Percentiles rank a stretch among this genome's conserved stretches.
Conservation (phyloP, 2,888 invertebrate species). For the Rambutsinella grinnellia region DNA sequence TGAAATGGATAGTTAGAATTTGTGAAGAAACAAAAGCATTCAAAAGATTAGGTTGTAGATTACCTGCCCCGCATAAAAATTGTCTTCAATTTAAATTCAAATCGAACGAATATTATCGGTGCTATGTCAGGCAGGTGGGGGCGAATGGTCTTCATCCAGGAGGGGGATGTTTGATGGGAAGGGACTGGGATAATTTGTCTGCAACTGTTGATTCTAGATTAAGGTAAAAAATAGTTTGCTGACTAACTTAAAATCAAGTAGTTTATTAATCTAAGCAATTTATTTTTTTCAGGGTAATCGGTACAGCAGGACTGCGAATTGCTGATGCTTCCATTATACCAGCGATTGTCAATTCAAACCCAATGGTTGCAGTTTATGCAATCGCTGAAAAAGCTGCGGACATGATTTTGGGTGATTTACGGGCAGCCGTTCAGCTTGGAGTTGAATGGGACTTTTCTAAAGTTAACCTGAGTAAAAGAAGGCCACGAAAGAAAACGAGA, state of each 20-base stretch:
- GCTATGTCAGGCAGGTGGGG: neutral
- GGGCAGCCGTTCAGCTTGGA: too few species aligned
- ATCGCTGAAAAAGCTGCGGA: too few species aligned
- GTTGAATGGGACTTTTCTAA: too few species aligned
- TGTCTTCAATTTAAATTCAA: neutral
- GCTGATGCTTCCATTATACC: slow-evolving; percentile 8
- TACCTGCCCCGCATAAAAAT: neutral
- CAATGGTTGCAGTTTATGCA: slow-evolving; percentile 9
- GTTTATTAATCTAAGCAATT: too few species aligned
- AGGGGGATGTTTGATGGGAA: slow-evolving; percentile 8
- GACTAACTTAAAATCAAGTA: too few species aligned
- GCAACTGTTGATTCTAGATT: slow-evolving; percentile 14
- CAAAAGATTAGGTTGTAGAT: neutral
- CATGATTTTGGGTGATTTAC: too few species aligned
- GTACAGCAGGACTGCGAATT: neutral
- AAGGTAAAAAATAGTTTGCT: too few species aligned
- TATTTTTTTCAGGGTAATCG: slow-evolving; percentile 6
- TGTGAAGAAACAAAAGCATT: slow-evolving; percentile 2
- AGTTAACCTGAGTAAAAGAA: too few species aligned
- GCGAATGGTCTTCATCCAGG: neutral
- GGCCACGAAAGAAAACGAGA: too few species aligned
- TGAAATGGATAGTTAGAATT: neutral
- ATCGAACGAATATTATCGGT: slow-evolving; percentile 9
- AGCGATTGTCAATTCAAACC: slow-evolving; percentile 3
- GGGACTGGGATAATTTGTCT: neutral